Evolutionary conservation across 1,140 invertebrate genomes (phyloP).

Genomic region (Steinernema khuongi): DNA sequence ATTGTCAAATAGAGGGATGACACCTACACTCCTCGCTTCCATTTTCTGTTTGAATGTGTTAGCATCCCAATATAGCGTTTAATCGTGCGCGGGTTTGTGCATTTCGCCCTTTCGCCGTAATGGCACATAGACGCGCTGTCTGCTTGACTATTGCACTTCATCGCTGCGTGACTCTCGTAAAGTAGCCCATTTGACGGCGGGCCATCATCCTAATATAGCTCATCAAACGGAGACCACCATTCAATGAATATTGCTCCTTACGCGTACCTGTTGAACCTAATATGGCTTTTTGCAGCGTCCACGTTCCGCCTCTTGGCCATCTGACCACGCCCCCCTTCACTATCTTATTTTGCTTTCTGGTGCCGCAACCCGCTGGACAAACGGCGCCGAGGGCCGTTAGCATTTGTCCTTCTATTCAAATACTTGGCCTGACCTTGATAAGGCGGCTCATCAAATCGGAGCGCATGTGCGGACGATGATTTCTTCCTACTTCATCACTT

Average conservation of each 20-base stretch:
- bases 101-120: background rate
- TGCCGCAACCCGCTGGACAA: background rate
- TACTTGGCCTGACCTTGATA: background rate
- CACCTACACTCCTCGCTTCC: slow-evolving; percentile 2
- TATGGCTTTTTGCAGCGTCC: background rate
- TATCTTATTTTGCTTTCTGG: slow-evolving; percentile 9
- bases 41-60: background rate
- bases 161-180: too few species aligned
- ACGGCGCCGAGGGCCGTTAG: background rate
- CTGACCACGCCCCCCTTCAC: slow-evolving; percentile 6
- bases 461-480: background rate
- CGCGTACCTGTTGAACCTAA: background rate
- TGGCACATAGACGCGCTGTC: too few species aligned
- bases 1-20: slow-evolving; percentile 13
- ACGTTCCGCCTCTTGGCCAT: background rate
- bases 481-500: background rate
- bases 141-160: too few species aligned
- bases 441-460: background rate
- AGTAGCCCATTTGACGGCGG: too few species aligned
- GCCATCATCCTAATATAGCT: too few species aligned
- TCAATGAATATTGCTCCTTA: too few species aligned
- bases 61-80: background rate
- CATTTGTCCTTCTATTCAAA: background rate
- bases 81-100: background rate
- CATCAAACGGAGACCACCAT: too few species aligned